phyloP scores from a whole-genome alignment of 2,888 invertebrate genomes.

The Lissonota sp. region DNA sequence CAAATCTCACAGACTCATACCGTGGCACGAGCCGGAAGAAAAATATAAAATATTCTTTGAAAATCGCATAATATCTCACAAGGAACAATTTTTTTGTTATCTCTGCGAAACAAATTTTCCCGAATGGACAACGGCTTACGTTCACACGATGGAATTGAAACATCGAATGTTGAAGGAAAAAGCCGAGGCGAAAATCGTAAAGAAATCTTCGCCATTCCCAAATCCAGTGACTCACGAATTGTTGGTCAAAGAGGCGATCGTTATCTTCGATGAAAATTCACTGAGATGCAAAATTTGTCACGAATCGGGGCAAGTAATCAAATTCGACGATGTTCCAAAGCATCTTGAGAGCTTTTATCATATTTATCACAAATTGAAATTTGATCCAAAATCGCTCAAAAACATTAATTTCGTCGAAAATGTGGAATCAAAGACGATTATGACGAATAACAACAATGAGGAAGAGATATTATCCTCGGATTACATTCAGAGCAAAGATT shows the following conservation, averaged over 20 bases:
- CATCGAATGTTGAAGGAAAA: not conserved
- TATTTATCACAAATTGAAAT: no score
- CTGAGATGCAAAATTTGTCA: slow-evolving; percentile 1
- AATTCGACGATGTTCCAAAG: no score
- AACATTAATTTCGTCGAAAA: not conserved
- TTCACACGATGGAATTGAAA: not conserved
- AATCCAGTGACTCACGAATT: not conserved
- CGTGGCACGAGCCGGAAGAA: not conserved
- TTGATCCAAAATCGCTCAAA: no score
- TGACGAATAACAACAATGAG: not conserved
- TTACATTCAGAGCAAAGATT: not conserved
- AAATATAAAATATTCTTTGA: slow-evolving; percentile 3
- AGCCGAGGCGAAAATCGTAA: not conserved
- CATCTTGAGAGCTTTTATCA: no score
- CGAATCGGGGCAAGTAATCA: not conserved
- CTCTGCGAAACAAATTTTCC: slow-evolving; percentile 31
- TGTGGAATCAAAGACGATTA: not conserved
- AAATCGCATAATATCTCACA: not conserved
- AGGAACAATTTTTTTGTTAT: not conserved
- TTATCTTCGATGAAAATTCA: not conserved
- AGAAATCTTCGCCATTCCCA: not conserved
- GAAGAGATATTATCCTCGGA: not conserved
- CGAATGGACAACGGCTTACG: not conserved
- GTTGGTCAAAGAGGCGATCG: no score
- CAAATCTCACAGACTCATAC: not conserved